A percentile compares a stretch with the other conserved stretches of the same genome.
Evolutionary conservation across 30 jellyfish, hydroid and myxozoan species (phyloP).

Genomic region (Clytia hemisphaerica): DNA sequence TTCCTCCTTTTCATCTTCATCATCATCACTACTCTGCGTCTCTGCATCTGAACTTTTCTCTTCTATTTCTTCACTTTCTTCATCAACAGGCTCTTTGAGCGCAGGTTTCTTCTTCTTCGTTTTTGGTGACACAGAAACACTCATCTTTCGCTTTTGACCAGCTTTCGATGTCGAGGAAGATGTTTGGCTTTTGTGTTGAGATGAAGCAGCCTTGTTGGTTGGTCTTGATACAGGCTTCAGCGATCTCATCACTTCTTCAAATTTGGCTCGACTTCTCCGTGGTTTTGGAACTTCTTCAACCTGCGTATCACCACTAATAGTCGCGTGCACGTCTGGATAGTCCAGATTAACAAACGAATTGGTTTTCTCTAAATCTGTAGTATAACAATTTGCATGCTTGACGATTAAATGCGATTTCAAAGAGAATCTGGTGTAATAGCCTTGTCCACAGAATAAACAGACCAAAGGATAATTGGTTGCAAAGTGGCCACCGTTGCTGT

Average conservation of each 20-base stretch:
- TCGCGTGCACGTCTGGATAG: no score
- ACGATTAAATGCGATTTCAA: slow-evolving; percentile 10
- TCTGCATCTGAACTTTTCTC: neutral
- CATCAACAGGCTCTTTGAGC: neutral
- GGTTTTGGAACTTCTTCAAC: no score
- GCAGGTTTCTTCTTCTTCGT: neutral
- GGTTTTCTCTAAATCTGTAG: slow-evolving; percentile 9
- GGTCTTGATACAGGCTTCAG: no score
- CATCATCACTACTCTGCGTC: neutral
- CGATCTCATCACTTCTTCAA: no score
- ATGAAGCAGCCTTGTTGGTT: no score
- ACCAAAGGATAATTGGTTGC: neutral
- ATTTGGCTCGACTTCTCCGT: no score
- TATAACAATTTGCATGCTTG: slow-evolving; percentile 12
- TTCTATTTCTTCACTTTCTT: neutral
- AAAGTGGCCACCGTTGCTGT: no score
- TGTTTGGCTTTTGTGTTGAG: no score
- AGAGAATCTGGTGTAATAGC: neutral
- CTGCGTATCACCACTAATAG: no score
- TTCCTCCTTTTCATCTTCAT: neutral
- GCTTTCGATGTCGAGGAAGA: no score
- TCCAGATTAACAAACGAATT: slow-evolving; percentile 18
- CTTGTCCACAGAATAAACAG: slow-evolving; percentile 30
- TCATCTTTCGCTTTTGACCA: neutral
- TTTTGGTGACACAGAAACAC: neutral